A percentile compares a stretch with the other conserved stretches of the same genome.
Conservation (phyloP, 2,888 invertebrate genomes). For the Gibbula magus region DNA sequence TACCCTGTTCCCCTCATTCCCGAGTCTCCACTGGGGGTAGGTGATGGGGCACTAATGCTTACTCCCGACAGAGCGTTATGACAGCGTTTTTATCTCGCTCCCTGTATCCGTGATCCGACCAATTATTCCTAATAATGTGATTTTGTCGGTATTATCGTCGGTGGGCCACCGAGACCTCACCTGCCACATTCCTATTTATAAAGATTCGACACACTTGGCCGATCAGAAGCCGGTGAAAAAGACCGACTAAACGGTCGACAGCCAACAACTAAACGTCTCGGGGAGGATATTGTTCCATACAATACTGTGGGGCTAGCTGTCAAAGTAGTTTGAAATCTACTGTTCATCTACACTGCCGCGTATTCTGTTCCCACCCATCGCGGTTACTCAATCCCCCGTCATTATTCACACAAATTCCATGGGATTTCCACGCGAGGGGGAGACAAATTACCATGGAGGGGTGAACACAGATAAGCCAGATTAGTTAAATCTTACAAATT, state of each 20-base stretch:
- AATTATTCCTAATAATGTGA: conserved; percentile 24
- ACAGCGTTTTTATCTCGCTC: conserved; percentile 6
- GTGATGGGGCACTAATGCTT: background rate
- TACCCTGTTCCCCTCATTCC: background rate
- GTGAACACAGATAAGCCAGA: background rate
- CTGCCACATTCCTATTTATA: background rate
- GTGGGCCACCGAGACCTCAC: background rate
- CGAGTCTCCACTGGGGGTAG: background rate
- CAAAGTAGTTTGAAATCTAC: conserved; percentile 18
- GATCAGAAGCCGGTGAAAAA: conserved; percentile 8
- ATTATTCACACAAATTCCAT: conserved; percentile 21
- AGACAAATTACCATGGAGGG: conserved; percentile 1
- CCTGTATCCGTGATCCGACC: background rate
- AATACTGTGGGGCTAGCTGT: conserved; percentile 1
- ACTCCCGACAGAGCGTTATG: background rate
- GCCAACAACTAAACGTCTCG: background rate
- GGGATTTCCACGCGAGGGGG: conserved; percentile 1
- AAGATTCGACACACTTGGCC: background rate
- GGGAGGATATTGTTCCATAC: background rate
- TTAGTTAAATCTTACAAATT: background rate
- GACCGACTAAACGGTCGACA: background rate
- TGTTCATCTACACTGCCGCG: background rate
- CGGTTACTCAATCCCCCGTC: conserved; percentile 12
- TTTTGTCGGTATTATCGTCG: background rate
- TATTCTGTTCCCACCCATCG: conserved; percentile 1